These are phyloP conservation scores for Fopius arisanus DNA, from an alignment of 1,140 invertebrate genomes.

Conservation along the genomic window DNA sequence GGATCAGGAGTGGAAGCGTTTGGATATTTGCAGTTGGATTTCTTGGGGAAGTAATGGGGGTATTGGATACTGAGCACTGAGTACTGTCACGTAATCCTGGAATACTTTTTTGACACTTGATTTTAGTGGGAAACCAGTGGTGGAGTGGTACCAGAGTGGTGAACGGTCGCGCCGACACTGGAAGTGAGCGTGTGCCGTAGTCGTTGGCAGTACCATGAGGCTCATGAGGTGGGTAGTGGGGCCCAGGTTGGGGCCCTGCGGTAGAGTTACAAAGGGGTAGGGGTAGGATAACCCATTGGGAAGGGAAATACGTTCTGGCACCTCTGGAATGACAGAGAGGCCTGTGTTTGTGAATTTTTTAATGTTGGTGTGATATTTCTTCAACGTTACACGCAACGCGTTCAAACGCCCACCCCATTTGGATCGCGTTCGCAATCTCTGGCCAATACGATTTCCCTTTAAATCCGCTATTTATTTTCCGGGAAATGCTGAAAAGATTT, in stretches of 20 bases:
- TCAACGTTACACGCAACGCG: neutral
- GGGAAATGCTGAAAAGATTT: neutral
- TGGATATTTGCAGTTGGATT: too few species aligned
- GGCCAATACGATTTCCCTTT: neutral
- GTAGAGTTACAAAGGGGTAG: constrained; percentile 13
- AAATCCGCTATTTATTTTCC: neutral
- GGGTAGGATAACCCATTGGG: constrained; percentile 26
- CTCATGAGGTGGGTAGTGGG: constrained; percentile 22
- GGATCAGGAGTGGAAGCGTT: too few species aligned
- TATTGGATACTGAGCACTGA: too few species aligned
- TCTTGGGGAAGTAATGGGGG: too few species aligned
- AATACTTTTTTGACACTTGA: too few species aligned
- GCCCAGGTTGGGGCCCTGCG: constrained; percentile 8
- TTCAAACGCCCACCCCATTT: neutral
- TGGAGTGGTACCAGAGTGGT: constrained; percentile 13
- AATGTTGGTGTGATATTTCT: constrained; percentile 9
- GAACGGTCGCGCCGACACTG: constrained; percentile 32
- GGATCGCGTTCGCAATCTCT: neutral
- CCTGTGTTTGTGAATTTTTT: neutral
- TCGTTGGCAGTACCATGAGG: constrained; percentile 25
- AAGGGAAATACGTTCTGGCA: constrained; percentile 21
- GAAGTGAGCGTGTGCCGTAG: constrained; percentile 27
- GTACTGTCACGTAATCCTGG: too few species aligned
- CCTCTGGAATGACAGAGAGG: constrained; percentile 28
- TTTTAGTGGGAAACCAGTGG: too few species aligned